Base-by-base conservation (phyloP, 1,140 invertebrate species). In the Drosophila prosaltans region DNA sequence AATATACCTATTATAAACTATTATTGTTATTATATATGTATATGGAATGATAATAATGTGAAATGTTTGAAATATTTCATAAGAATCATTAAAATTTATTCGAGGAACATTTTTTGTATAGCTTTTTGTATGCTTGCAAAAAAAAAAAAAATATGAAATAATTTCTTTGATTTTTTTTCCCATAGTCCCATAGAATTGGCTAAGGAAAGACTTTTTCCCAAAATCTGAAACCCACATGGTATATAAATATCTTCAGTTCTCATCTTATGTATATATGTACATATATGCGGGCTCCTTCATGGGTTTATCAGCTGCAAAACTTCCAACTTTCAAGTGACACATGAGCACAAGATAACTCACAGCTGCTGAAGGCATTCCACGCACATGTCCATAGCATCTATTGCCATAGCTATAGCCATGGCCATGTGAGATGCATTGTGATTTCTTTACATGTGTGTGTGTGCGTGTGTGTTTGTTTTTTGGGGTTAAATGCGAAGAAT, bases 351-450 rank as follows among this genome's bases (percentile, higher is more conserved):
- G 77, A 69, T 64, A 70, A 45, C 60, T 43, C 65, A 79, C 84
- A 89, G 84, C 84, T 88, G 84, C 84, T 40, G 16, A 40, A 51
- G 84, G 78, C 85, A 88, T 89, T 88, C 83, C 80, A 67, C 73
- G 83, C 84, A 88, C 74, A 89, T 89, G 84, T 89, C 71, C 67
- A 75, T 59, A 36, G 73, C 41, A 30, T 28, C 57, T 45, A 36
- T 30, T 21, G 16, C 40, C 5, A 26, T 24, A 36, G 28, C 45
- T 24, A 21, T 40, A 51, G 59, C 59, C 62, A 57, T 67, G 57
- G 24, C 36, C 65, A 26, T 45, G 48, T 11, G 26, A 62, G 67
- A 75, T 73, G 66, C 70, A 78, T 70, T 78, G 64, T 54, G 72
- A 77, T 76, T 69, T 69, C 60, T 39, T 66, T 55, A 40, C 21